Conservation (phyloP, 2,888 invertebrate species). For the Scaptomyza polygonia region DNA sequence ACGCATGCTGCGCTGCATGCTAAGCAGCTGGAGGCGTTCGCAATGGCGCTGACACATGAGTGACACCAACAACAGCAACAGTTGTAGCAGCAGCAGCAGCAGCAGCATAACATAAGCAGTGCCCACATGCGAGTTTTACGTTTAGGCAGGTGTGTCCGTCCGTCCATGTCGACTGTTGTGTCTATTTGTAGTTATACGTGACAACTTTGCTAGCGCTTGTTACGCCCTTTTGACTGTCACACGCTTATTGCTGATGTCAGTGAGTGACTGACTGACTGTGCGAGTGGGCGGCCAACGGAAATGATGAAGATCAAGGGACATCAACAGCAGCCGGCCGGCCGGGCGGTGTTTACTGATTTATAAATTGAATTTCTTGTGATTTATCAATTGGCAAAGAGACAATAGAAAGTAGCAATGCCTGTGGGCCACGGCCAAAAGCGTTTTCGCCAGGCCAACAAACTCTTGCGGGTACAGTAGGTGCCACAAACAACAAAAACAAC, state of each 20-base stretch:
- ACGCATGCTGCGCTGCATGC: constrained; percentile 76
- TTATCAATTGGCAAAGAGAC: constrained; percentile 61
- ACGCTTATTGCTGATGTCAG: constrained; percentile 61
- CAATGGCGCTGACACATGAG: constrained; percentile 65
- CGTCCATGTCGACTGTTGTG: constrained; percentile 1
- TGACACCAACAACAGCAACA: constrained; percentile 50
- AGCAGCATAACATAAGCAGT: constrained; percentile 35
- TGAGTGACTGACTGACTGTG: constrained; percentile 33
- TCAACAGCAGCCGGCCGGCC: too few relatives aligned
- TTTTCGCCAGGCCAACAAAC: constrained; percentile 12
- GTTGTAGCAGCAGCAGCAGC: constrained; percentile 24
- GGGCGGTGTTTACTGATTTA: constrained; percentile 48
- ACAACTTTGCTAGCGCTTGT: constrained; percentile 63
- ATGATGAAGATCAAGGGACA: constrained; percentile 32
- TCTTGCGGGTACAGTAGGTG: constrained; percentile 58
- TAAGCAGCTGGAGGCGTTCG: constrained; percentile 73
- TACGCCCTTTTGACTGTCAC: constrained; percentile 70
- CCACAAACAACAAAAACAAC: constrained; percentile 11
- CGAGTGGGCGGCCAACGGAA: constrained; percentile 36
- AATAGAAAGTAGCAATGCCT: constrained; percentile 67
- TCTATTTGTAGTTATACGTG: constrained; percentile 13
- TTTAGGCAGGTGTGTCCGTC: constrained; percentile 67
- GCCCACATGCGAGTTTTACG: constrained; percentile 52
- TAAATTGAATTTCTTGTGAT: constrained; percentile 70
- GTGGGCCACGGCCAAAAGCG: constrained; percentile 38